A percentile compares a stretch with the other conserved stretches of the same genome.
Conservation (phyloP, 2,888 invertebrate species). For the Drosophila anomalata region DNA sequence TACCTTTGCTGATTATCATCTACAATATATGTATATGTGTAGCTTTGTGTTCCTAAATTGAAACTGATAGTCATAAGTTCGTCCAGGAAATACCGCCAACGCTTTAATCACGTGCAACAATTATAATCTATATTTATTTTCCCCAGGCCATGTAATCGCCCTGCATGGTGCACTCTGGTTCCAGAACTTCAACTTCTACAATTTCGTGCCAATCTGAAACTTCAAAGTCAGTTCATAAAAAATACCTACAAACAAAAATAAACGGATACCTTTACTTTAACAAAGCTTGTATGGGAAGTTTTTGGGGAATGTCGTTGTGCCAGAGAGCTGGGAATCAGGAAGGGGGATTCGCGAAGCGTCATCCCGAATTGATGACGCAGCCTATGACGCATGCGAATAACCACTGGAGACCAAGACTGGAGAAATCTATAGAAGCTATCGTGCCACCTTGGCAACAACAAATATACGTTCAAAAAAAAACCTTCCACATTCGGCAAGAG, state of each 20-base stretch:
- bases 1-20: not conserved
- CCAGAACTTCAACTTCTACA: slow-evolving; percentile 27
- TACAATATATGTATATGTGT: not conserved
- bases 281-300: slow-evolving; percentile 4
- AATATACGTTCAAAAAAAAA: slow-evolving; percentile 37
- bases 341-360: slow-evolving; percentile 48
- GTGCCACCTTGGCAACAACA: slow-evolving; percentile 71
- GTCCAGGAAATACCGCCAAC: not conserved
- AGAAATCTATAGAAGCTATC: slow-evolving; percentile 33
- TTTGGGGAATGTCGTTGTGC: slow-evolving; percentile 26
- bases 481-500: not conserved
- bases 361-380: slow-evolving; percentile 64
- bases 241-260: slow-evolving; percentile 8
- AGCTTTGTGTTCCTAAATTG: not conserved
- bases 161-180: slow-evolving; percentile 23
- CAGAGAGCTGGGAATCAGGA: slow-evolving; percentile 18
- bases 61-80: not conserved
- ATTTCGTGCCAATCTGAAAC: slow-evolving; percentile 37
- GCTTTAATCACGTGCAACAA: slow-evolving; percentile 16
- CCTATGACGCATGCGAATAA: slow-evolving; percentile 61
- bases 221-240: slow-evolving; percentile 15
- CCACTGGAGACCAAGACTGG: slow-evolving; percentile 1
- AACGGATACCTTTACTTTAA: slow-evolving; percentile 1
- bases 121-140: slow-evolving; percentile 15
- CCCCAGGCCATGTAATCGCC: slow-evolving; percentile 18